Percentiles rank a stretch among this genome's conserved stretches.
Conservation (phyloP, 2,888 invertebrate genomes). For the Trissoscelio sp. region DNA sequence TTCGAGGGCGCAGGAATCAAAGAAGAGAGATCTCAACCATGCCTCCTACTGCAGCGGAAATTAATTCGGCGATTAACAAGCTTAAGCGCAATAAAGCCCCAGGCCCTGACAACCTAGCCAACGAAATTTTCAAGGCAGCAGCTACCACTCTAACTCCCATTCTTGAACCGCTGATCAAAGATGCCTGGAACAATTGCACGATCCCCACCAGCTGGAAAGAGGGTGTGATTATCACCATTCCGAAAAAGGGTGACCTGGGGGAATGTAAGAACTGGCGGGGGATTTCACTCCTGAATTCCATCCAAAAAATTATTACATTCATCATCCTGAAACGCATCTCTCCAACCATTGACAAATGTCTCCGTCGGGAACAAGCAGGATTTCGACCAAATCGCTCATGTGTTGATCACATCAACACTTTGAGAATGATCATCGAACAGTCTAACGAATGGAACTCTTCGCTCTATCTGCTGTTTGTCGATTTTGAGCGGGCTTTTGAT, state of each 20-base stretch:
- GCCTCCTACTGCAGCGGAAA: neutral
- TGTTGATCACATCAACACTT: too few relatives aligned
- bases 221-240: conserved; percentile 3
- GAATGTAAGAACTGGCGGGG: conserved; percentile 9
- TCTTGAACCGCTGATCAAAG: neutral
- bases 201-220: conserved; percentile 3
- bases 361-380: conserved; percentile 11
- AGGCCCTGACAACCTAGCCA: neutral
- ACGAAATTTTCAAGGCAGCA: neutral
- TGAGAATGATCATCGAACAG: too few relatives aligned
- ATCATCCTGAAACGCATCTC: too few relatives aligned
- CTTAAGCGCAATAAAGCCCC: conserved; percentile 1
- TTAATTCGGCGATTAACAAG: neutral
- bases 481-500: conserved; percentile 27
- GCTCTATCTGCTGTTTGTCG: conserved; percentile 19
- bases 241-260: conserved; percentile 4
- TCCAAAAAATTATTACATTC: too few relatives aligned
- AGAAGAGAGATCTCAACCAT: neutral
- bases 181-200: neutral
- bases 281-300: conserved; percentile 7
- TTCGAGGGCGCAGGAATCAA: neutral
- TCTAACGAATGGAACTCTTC: too few relatives aligned
- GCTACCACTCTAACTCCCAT: neutral
- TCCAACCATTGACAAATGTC: neutral
- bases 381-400: too few relatives aligned